These are phyloP conservation scores for Drosophila demipolita DNA, from an alignment of 2,888 invertebrate species.

Conservation along the genomic window DNA sequence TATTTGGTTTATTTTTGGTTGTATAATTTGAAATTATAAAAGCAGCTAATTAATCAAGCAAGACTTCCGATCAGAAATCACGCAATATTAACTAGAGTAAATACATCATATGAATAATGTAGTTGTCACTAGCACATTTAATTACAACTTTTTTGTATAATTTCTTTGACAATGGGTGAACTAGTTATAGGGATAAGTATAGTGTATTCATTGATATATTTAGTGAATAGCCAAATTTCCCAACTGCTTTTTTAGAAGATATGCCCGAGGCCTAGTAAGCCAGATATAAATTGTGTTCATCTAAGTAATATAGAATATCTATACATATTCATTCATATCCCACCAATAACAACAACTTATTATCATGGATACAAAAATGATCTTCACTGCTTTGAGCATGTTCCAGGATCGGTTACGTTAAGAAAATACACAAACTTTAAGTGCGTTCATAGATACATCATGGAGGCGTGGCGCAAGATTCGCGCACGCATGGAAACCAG, in stretches of 20 bases:
- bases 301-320: neutral
- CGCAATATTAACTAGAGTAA: neutral
- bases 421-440: constrained; percentile 8
- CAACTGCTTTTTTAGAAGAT: constrained; percentile 32
- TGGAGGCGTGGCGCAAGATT: constrained; percentile 70
- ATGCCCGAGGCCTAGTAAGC: constrained; percentile 31
- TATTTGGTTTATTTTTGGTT: no score
- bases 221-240: neutral
- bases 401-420: constrained; percentile 13
- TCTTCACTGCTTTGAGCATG: constrained; percentile 33
- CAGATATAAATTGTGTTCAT: constrained; percentile 10
- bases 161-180: neutral
- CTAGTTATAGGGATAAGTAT: neutral
- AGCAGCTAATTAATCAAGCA: neutral
- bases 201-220: neutral
- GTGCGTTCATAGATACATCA: constrained; percentile 35
- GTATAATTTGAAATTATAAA: neutral
- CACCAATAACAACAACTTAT: constrained; percentile 5
- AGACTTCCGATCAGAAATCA: neutral
- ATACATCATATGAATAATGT: neutral
- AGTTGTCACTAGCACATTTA: neutral
- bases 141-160: neutral
- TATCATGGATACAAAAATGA: constrained; percentile 16
- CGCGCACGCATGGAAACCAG: constrained; percentile 59
- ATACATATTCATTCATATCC: constrained; percentile 14